Evolutionary conservation across 2,888 invertebrate genomes (phyloP).

Genomic region (Pristionchus japonicus): DNA sequence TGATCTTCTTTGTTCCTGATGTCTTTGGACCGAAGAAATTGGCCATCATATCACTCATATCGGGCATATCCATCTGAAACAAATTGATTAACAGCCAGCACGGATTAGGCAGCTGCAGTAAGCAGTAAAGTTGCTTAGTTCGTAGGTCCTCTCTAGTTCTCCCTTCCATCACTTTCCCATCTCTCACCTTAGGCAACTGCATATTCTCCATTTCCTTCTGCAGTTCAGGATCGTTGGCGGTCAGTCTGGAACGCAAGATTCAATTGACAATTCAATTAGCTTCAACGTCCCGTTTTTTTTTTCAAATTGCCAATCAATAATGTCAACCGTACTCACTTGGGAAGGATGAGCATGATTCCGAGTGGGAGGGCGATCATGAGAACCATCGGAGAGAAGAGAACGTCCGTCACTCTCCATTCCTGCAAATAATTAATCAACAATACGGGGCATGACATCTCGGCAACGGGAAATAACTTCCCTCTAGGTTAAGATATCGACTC

Average conservation of each 20-base stretch:
- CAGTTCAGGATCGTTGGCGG: conserved; percentile 90
- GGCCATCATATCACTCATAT: conserved; percentile 94
- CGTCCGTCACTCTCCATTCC: conserved; percentile 96
- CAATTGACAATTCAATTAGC: too few species aligned
- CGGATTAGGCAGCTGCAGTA: too few species aligned
- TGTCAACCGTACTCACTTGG: conserved; percentile 54
- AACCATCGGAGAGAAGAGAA: conserved; percentile 95
- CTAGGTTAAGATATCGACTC: too few species aligned
- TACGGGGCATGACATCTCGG: too few species aligned
- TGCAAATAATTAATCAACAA: conserved; percentile 77
- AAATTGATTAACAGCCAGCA: too few species aligned
- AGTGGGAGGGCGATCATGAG: conserved; percentile 70
- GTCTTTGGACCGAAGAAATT: conserved; percentile 82
- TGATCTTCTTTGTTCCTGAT: conserved; percentile 61
- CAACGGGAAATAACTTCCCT: too few species aligned
- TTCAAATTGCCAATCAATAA: neutral
- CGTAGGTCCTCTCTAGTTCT: neutral
- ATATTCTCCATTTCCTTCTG: conserved; percentile 81
- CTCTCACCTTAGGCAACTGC: conserved; percentile 66
- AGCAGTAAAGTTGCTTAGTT: too few species aligned
- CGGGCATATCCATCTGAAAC: conserved; percentile 82
- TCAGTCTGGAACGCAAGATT: conserved; percentile 82
- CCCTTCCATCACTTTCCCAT: neutral
- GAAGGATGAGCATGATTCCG: conserved; percentile 63
- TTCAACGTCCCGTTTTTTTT: neutral